A percentile compares a stretch with the other conserved stretches of the same genome.
phyloP scores from a whole-genome alignment of 1,140 invertebrate genomes.

The Drepana arcuata region DNA sequence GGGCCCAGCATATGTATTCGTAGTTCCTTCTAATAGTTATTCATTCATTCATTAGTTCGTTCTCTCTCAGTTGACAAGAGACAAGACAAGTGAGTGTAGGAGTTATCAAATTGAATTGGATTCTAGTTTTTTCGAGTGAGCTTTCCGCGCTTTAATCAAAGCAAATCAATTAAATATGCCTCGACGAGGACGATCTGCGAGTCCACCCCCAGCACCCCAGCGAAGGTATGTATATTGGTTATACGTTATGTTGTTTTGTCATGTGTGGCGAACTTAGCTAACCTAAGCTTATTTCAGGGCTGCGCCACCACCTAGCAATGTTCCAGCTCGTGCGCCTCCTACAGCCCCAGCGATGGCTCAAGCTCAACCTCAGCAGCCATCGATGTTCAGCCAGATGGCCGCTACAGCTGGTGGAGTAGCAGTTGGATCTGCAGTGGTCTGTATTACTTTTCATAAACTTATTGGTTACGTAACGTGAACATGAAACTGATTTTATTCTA shows the following conservation, averaged over 20 bases:
- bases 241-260: constrained; percentile 11
- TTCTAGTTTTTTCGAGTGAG: no score
- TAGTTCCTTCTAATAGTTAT: no score
- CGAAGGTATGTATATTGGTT: constrained; percentile 62
- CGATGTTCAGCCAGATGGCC: constrained; percentile 89
- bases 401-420: constrained; percentile 93
- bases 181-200: constrained; percentile 81
- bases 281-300: constrained; percentile 47
- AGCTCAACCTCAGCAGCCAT: constrained; percentile 72
- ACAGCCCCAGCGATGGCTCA: constrained; percentile 73
- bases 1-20: no score
- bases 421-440: constrained; percentile 85
- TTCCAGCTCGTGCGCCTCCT: constrained; percentile 72
- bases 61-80: no score
- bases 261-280: constrained; percentile 25
- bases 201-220: constrained; percentile 75
- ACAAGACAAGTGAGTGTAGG: no score
- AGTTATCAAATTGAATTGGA: no score
- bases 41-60: no score
- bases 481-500: no score
- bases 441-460: no score
- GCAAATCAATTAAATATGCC: constrained; percentile 77
- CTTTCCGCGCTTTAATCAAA: no score
- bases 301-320: constrained; percentile 63
- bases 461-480: constrained; percentile 49